Percentiles rank a stretch among this genome's conserved stretches.
Conservation (phyloP, 1,140 invertebrate species). For the Musca domestica region DNA sequence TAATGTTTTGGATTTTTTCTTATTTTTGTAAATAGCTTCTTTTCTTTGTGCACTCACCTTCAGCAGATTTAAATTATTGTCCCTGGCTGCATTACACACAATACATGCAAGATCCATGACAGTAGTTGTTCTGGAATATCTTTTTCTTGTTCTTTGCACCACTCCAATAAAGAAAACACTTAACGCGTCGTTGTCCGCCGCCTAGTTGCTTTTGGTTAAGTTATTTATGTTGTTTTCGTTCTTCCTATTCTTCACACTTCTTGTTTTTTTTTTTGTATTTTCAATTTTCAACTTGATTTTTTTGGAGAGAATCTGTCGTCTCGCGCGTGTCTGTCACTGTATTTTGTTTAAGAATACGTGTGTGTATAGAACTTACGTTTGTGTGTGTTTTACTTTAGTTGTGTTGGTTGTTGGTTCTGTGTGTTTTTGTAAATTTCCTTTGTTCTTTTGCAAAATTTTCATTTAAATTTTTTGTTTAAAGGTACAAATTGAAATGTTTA, state of each 20-base stretch:
- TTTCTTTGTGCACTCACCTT: slow-evolving; percentile 38
- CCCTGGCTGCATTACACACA: slow-evolving; percentile 50
- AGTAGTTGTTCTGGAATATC: slow-evolving; percentile 5
- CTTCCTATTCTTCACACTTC: not conserved
- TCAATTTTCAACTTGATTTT: not conserved
- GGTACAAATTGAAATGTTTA: not conserved
- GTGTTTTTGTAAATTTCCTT: not conserved
- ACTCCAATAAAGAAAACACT: too few species aligned
- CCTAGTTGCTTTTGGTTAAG: not conserved
- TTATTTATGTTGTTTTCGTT: not conserved
- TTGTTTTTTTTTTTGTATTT: not conserved
- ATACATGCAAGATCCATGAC: slow-evolving; percentile 37
- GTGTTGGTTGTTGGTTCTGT: too few species aligned
- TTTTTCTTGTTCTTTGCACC: not conserved
- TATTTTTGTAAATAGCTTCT: too few species aligned
- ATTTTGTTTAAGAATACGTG: not conserved
- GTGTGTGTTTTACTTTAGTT: too few species aligned
- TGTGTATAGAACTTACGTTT: not conserved
- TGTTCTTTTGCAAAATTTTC: slow-evolving; percentile 4
- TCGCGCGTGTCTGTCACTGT: not conserved
- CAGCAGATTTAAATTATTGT: slow-evolving; percentile 46
- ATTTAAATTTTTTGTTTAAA: not conserved
- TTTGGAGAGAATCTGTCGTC: not conserved
- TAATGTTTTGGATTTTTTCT: too few species aligned
- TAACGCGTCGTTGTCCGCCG: not conserved